Percentiles rank a stretch among this genome's conserved stretches.
phyloP scores from a whole-genome alignment of 2,888 invertebrate species.

The Hetaerina titia region DNA sequence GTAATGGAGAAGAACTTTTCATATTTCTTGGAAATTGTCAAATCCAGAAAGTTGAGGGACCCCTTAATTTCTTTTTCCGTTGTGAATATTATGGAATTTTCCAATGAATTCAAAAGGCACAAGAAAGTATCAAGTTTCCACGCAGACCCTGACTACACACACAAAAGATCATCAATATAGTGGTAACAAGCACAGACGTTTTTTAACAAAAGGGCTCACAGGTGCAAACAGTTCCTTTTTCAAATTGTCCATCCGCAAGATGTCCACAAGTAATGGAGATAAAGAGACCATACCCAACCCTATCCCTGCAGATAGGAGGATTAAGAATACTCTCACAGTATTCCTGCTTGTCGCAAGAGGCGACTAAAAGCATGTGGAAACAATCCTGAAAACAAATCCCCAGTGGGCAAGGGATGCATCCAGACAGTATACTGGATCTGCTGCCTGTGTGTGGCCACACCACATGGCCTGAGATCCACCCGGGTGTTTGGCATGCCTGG shows the following conservation, averaged over 20 bases:
- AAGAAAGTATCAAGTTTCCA: slow-evolving; percentile 9
- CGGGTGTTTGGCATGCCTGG: too few species aligned
- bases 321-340: too few species aligned
- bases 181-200: not conserved
- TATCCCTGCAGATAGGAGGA: too few species aligned
- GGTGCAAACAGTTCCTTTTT: not conserved
- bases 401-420: too few species aligned
- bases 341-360: too few species aligned
- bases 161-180: not conserved
- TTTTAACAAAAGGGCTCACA: not conserved
- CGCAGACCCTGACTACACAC: not conserved
- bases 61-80: not conserved
- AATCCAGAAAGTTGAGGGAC: slow-evolving; percentile 23
- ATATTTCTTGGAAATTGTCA: not conserved
- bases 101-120: not conserved
- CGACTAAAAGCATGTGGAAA: too few species aligned
- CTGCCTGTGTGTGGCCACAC: too few species aligned
- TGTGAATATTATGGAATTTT: slow-evolving; percentile 7
- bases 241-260: slow-evolving; percentile 3
- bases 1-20: not conserved
- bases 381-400: too few species aligned
- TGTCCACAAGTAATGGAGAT: slow-evolving; percentile 13
- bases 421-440: too few species aligned
- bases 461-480: too few species aligned
- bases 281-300: not conserved